Evolutionary conservation across 2,113 vertebrate species (phyloP).

Genomic region (Thamnophis sirtalis): DNA sequence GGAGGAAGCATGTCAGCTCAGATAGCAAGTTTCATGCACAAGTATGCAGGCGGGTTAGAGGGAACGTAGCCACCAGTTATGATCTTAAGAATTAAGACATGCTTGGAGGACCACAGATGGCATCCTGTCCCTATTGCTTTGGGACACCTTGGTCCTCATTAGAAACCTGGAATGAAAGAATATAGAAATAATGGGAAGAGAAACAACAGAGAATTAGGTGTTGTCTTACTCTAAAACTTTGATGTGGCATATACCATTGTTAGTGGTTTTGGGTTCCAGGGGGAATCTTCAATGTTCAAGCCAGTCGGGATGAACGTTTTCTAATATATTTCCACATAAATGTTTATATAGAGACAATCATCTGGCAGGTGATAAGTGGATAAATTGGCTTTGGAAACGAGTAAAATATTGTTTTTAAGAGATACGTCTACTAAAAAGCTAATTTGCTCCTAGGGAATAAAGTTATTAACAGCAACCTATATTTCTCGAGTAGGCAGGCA

Average conservation of each 20-base stretch:
- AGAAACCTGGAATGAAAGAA: background rate
- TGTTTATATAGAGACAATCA: background rate
- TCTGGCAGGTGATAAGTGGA: background rate
- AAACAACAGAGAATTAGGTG: background rate
- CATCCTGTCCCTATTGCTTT: background rate
- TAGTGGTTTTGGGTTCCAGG: background rate
- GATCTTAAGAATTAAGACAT: background rate
- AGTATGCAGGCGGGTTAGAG: background rate
- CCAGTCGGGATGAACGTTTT: background rate
- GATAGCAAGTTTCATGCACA: background rate
- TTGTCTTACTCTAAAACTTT: background rate
- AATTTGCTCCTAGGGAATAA: background rate
- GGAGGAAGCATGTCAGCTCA: background rate
- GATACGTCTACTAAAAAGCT: background rate
- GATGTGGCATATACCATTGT: background rate
- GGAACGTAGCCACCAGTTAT: background rate
- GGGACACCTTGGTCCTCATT: background rate
- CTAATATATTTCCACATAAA: too few species aligned
- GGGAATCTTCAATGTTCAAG: background rate
- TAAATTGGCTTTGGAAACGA: background rate
- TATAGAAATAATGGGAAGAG: background rate
- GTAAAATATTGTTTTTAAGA: background rate
- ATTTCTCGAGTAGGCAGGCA: background rate
- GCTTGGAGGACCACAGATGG: background rate
- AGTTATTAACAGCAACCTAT: background rate